Conservation (phyloP, 2,113 vertebrate species). For the Hyaena hyaena region DNA sequence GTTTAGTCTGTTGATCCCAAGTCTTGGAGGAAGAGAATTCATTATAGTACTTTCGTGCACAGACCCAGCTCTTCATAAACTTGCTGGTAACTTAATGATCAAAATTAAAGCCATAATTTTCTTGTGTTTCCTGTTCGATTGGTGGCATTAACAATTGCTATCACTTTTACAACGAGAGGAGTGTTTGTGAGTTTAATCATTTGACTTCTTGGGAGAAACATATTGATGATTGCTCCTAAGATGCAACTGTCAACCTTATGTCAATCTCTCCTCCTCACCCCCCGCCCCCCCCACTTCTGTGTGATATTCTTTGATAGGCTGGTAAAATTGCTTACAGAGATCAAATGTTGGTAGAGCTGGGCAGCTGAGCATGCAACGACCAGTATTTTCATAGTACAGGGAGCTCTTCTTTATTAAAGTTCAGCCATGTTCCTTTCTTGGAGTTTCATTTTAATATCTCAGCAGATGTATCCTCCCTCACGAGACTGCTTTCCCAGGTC, state of each 20-base stretch:
- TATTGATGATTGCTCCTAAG: not conserved
- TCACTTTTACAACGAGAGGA: constrained; percentile 47
- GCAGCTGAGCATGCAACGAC: not conserved
- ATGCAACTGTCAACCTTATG: not conserved
- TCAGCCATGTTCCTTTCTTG: not conserved
- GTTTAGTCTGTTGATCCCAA: constrained; percentile 28
- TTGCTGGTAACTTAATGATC: not conserved
- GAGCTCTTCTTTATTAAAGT: constrained; percentile 2
- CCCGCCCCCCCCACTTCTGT: not conserved
- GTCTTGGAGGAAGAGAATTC: constrained; percentile 52
- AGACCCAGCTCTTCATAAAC: constrained; percentile 52
- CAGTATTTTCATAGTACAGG: not conserved
- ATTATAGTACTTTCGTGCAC: not conserved
- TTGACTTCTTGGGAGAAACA: constrained; percentile 57
- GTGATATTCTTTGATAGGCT: not conserved
- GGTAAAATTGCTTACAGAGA: constrained; percentile 4
- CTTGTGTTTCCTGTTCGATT: not conserved
- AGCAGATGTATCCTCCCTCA: accelerated
- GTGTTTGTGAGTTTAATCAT: constrained; percentile 77
- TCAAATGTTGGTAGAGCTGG: not conserved
- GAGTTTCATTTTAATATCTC: constrained; percentile 13
- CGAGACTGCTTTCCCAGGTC: not conserved
- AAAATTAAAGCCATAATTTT: constrained; percentile 78
- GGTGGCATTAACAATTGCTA: not conserved
- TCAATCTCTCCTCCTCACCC: too few relatives aligned